These are phyloP conservation scores for Mandrillus leucophaeus DNA, from an alignment of 2,113 vertebrate species.

Conservation along the genomic window DNA sequence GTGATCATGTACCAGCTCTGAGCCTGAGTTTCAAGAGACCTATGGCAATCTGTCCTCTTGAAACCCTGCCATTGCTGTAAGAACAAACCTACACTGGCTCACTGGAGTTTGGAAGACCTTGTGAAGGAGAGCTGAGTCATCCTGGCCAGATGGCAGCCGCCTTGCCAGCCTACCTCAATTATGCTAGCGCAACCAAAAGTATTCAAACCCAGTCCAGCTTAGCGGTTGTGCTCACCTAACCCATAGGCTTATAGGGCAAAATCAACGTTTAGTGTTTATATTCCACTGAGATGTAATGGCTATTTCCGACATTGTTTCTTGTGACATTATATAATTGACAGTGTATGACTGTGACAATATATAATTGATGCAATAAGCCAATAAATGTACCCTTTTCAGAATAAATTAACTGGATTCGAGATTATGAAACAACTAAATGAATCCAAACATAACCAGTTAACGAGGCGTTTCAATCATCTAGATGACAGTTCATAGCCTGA, in stretches of 20 bases:
- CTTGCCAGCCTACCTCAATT: not conserved
- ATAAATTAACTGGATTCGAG: not conserved
- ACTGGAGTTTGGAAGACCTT: not conserved
- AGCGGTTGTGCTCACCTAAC: not conserved
- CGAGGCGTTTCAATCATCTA: not conserved
- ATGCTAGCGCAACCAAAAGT: not conserved
- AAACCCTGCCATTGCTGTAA: not conserved
- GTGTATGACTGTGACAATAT: not conserved
- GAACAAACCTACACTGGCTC: not conserved
- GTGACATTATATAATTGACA: not conserved
- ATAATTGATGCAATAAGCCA: not conserved
- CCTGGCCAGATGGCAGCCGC: not conserved
- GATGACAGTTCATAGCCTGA: not conserved
- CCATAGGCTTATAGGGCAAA: not conserved
- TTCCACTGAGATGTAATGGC: not conserved
- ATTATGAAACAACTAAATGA: not conserved
- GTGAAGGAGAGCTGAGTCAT: not conserved
- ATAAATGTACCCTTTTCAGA: not conserved
- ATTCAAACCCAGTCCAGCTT: not conserved
- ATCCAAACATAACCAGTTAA: not conserved
- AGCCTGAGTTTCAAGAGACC: not conserved
- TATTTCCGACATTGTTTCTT: not conserved
- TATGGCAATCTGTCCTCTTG: not conserved
- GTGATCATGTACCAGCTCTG: not conserved
- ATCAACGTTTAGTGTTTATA: not conserved